These are phyloP conservation scores for Drosophila ustulata DNA, from an alignment of 2,888 invertebrate species.

Conservation along the genomic window DNA sequence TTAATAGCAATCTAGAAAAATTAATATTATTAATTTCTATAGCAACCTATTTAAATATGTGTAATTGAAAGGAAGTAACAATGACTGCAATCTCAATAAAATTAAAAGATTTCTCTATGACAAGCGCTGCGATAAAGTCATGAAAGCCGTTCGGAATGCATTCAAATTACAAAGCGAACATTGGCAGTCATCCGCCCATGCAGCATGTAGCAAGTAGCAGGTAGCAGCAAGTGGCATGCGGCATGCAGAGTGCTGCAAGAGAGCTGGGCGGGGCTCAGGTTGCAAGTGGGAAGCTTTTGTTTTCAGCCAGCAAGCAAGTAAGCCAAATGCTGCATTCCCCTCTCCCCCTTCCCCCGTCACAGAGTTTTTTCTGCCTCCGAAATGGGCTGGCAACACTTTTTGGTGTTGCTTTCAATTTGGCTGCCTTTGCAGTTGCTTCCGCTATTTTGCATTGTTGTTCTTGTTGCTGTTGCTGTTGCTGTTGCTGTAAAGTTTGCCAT, in stretches of 20 bases:
- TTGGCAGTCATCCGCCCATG: conserved; percentile 18
- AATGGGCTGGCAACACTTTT: conserved; percentile 59
- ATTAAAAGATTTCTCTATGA: neutral
- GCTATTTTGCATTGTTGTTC: conserved; percentile 42
- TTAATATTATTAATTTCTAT: neutral
- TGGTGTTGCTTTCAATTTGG: conserved; percentile 76
- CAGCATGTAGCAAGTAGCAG: conserved; percentile 9
- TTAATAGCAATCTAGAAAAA: too few species aligned
- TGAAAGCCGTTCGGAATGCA: conserved; percentile 22
- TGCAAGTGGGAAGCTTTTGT: conserved; percentile 38
- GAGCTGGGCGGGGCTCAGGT: conserved; percentile 54
- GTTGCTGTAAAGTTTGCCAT: conserved; percentile 75
- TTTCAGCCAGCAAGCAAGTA: conserved; percentile 19
- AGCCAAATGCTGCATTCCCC: conserved; percentile 26
- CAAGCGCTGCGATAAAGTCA: conserved; percentile 30
- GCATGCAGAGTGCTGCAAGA: conserved; percentile 16
- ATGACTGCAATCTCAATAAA: too few species aligned
- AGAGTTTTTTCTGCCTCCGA: neutral
- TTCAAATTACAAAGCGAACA: conserved; percentile 38
- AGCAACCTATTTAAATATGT: too few species aligned
- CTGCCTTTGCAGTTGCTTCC: conserved; percentile 67
- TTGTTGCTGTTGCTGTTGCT: conserved; percentile 25
- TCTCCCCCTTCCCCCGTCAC: too few species aligned
- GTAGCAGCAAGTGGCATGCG: conserved; percentile 3
- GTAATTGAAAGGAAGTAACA: too few species aligned